A percentile compares a stretch with the other conserved stretches of the same genome.
Evolutionary conservation across 2,113 vertebrate species (phyloP).

Genomic region (Antennarius striatus): DNA sequence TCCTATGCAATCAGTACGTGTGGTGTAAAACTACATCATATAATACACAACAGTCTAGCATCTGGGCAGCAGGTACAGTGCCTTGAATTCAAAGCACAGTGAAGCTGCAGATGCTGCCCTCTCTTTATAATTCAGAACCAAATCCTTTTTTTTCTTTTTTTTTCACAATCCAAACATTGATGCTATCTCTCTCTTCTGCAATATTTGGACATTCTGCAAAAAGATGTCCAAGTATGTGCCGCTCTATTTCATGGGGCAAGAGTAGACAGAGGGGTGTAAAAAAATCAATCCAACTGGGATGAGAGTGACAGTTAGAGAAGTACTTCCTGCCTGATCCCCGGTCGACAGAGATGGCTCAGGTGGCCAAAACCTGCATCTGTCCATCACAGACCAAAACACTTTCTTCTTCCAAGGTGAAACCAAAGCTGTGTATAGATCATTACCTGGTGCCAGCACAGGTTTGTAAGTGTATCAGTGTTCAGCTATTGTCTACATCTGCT

Average conservation of each 20-base stretch:
- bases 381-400: conserved; percentile 32
- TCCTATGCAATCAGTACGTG: conserved; percentile 15
- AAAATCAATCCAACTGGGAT: conserved; percentile 52
- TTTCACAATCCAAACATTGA: neutral
- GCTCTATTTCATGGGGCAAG: no score
- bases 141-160: neutral
- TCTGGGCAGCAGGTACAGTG: conserved; percentile 40
- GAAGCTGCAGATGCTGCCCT: conserved; percentile 20
- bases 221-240: no score
- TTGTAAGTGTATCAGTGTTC: conserved; percentile 13
- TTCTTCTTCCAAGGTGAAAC: conserved; percentile 27
- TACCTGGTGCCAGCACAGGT: conserved; percentile 7
- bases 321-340: conserved; percentile 46
- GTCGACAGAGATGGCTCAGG: conserved; percentile 45
- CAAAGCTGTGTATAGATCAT: conserved; percentile 23
- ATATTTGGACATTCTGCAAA: neutral
- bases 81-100: conserved; percentile 20
- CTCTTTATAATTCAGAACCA: conserved; percentile 11
- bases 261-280: no score
- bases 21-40: conserved; percentile 48
- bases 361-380: conserved; percentile 48
- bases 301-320: conserved; percentile 47
- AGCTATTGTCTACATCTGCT: conserved; percentile 14
- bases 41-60: conserved; percentile 45
- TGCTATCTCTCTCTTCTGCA: neutral